Base-by-base conservation (phyloP, 1,140 invertebrate genomes). In the Drosophila grimshawi region DNA sequence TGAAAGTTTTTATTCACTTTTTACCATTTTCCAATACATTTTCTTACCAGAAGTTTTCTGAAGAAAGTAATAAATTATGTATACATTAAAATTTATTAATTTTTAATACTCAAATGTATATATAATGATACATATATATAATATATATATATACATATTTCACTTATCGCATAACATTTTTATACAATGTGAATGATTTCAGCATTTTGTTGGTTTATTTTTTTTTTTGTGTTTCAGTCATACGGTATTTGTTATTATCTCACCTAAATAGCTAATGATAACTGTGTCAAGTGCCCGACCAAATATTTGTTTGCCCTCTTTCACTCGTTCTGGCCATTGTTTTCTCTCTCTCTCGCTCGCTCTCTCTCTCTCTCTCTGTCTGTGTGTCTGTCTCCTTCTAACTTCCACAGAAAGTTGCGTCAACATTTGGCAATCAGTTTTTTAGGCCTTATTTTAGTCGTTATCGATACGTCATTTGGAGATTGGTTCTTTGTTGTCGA, bases 361-460 rank as follows among this genome's bases (percentile, higher is more conserved):
- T 27, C 48, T 33, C 39, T 37, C 41, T 7, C 48, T 39, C 55
- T 43, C n/a, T 41, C 8, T n/a, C 30, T n/a, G 7, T 7, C 30
- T 30, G 29, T 32, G 0, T 19, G 19, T 1, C 19, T 19, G 19
- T 19, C 19, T 51, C 2, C n/a, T 43, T n/a, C 4, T 33, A 33
- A 49, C 2, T 49, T 49, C 5, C 27, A 30, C 29, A 49, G 39
- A 35, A 8, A 19, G 41, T 70, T 60, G 48, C 48, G 55, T 70
- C 53, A 64, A 75, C 33, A 53, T 75, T 76, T 76, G 60, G 72
- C 72, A 71, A 76, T 76, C 66, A 56, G 56, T 63, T 70, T 63
- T 63, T 37, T n/a, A 11, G 57, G 19, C 60, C 53, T 48, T 57
- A 46, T 56, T 30, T 33, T 48, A 46, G 51, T 52, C 35, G 10